Evolutionary conservation across 2,113 vertebrate genomes (phyloP).

Genomic region (Atractosteus spatula): DNA sequence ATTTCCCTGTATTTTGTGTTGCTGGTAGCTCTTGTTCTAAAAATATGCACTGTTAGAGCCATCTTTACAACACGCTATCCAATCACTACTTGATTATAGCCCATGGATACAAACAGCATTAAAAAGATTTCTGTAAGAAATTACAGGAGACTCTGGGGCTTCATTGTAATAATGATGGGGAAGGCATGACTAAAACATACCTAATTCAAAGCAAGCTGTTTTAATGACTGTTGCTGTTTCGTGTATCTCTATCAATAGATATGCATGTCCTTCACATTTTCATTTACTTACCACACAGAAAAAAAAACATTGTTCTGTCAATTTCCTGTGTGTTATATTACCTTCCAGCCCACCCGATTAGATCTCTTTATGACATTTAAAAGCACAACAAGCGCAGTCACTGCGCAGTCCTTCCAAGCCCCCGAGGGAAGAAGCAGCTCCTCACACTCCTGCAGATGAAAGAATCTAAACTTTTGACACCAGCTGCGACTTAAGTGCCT

Average conservation of each 20-base stretch:
- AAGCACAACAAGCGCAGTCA: too few relatives aligned
- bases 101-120: constrained; percentile 25
- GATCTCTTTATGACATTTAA: too few relatives aligned
- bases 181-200: not conserved
- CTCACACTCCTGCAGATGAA: too few relatives aligned
- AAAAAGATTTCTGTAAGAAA: constrained; percentile 5
- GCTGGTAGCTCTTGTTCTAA: constrained; percentile 32
- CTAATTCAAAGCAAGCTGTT: not conserved
- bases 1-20: constrained; percentile 32
- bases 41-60: constrained; percentile 31
- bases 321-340: too few relatives aligned
- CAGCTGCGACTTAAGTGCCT: too few relatives aligned
- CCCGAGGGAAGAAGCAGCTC: too few relatives aligned
- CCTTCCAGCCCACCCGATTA: too few relatives aligned
- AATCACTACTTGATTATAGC: constrained; percentile 36
- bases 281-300: too few relatives aligned
- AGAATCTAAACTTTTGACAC: too few relatives aligned
- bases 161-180: constrained; percentile 1
- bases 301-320: too few relatives aligned
- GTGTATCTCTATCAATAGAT: not conserved
- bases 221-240: not conserved
- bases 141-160: constrained; percentile 10
- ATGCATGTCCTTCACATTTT: too few relatives aligned
- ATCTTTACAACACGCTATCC: constrained; percentile 25
- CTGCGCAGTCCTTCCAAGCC: too few relatives aligned